Evolutionary conservation across 2,888 invertebrate species (phyloP), one percentile per base, ranked within the genome.

Genomic region (Hyppa rectilinea): DNA sequence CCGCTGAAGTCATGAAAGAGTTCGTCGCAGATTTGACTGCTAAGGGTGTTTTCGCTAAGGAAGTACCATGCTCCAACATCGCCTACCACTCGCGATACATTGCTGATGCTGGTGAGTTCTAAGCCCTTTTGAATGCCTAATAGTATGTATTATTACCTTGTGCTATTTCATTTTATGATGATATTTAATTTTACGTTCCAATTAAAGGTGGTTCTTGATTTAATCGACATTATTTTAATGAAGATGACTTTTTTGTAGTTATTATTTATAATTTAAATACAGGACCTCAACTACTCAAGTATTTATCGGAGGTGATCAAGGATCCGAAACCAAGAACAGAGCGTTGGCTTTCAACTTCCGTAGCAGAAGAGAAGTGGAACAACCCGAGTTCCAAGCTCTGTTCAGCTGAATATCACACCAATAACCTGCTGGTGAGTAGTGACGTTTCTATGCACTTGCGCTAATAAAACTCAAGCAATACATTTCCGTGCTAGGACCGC

Each of bases 31-130:
- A 88, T 26, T 78, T 94, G 97, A 89, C 89, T 7, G 86, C 86
- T 2, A 87, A 90, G 31, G 83, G 87, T 1, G 88, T 93, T 17
- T 94, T 94, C 45, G 93, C 93, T 2, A 93, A 90, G 45, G 93
- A 93, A 82, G 94, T 93, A 2, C 92, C 92, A 7, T 98, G 98
- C 74, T 97, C 98, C n/a, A 98, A 98, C 85, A 98, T 98, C 78
- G 98, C 99, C 0, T 99, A 98, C 87, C 99, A 99, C 89, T 98
- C 98, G 55, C 96, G 97, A 47, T 98, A 98, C 85, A 98, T 99
- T 84, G 96, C 96, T 1, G 95, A 96, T 60, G 97, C 97, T 60
- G 97, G 94, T 91, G 82, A 75, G 66, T 34, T 31, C 6, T 47
- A 31, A 6, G 36, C n/a, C 20, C 17, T 23, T 43, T 12, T 56